phyloP scores from a whole-genome alignment of 2,797 vertebrate genomes.

The Tangara arthus region DNA sequence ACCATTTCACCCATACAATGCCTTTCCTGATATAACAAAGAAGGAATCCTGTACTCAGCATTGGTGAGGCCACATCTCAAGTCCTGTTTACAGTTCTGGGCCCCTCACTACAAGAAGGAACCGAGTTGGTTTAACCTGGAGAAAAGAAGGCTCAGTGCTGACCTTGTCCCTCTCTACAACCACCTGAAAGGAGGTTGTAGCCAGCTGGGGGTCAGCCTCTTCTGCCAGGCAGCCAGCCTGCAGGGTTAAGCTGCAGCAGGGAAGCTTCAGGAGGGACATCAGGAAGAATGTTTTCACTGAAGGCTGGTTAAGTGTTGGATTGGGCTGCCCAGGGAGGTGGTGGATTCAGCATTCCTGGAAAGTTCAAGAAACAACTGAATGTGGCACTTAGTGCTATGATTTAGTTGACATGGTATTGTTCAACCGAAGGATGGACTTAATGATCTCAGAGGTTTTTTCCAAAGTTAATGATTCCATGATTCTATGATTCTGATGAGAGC shows the following conservation, averaged over 20 bases:
- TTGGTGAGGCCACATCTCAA: not conserved
- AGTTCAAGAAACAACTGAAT: not conserved
- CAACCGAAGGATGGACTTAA: not conserved
- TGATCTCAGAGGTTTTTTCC: not conserved
- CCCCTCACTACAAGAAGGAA: not conserved
- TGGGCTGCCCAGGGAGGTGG: not conserved
- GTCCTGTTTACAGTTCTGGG: not conserved
- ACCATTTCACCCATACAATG: not conserved
- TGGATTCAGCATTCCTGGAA: not conserved
- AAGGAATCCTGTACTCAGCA: no score
- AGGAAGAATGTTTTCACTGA: not conserved
- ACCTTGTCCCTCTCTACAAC: no score
- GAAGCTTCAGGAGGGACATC: not conserved
- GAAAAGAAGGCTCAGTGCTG: not conserved
- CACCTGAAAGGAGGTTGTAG: not conserved
- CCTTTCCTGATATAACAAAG: not conserved
- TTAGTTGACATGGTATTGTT: not conserved
- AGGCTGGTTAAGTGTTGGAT: not conserved
- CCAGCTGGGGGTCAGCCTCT: rapidly evolving
- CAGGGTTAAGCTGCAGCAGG: not conserved
- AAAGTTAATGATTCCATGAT: not conserved
- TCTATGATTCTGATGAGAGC: not conserved
- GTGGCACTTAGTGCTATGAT: rapidly evolving
- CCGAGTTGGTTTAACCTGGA: not conserved
- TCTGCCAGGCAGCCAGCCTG: not conserved